Evolutionary conservation across 2,113 vertebrate genomes (phyloP).

Genomic region (Mobula hypostoma): DNA sequence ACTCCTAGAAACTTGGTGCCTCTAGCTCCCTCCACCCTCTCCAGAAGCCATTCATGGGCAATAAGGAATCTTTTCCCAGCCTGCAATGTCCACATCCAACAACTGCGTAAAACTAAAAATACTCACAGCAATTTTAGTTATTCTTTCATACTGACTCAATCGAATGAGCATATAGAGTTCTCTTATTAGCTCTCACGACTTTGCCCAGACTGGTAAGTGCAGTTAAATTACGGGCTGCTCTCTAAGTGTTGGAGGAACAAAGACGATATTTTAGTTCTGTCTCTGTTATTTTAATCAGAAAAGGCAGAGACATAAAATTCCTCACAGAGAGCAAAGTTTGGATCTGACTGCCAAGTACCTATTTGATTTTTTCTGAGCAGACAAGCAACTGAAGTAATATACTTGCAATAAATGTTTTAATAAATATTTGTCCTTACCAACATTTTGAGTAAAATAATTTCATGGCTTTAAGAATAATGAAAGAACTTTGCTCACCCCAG

Average conservation of each 20-base stretch:
- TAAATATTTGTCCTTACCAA: neutral
- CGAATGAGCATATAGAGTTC: neutral
- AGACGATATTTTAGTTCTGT: neutral
- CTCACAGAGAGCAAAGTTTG: neutral
- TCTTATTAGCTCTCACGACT: neutral
- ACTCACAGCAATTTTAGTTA: neutral
- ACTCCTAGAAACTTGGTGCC: too few relatives aligned
- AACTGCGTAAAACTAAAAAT: too few relatives aligned
- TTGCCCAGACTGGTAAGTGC: neutral
- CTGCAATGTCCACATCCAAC: too few relatives aligned
- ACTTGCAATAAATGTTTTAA: neutral
- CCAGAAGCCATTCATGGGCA: too few relatives aligned
- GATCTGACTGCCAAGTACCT: neutral
- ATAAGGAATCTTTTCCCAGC: too few relatives aligned
- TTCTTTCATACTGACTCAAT: neutral
- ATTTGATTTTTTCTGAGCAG: neutral
- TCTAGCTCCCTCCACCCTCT: too few relatives aligned
- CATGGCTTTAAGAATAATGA: neutral
- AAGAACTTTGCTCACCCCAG: too few relatives aligned
- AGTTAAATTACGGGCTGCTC: neutral
- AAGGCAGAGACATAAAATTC: neutral
- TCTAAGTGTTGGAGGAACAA: neutral
- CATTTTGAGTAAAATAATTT: neutral
- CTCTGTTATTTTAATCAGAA: neutral
- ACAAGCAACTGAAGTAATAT: neutral